Evolutionary conservation across 1,140 invertebrate species (phyloP), one percentile per base, ranked within the genome.

Genomic region (Drosophila burlai): DNA sequence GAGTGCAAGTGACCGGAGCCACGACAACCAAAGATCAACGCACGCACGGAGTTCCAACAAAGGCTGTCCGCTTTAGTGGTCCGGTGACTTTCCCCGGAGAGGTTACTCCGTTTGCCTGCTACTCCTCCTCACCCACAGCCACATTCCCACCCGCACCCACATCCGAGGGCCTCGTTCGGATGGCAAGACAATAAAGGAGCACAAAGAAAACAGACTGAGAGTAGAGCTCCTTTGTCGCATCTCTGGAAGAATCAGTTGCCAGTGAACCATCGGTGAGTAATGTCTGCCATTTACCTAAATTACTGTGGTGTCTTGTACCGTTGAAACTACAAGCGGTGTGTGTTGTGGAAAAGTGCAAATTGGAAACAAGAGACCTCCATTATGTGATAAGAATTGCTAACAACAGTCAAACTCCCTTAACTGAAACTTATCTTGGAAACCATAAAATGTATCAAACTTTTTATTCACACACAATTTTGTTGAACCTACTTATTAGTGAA

Each of bases 31-130:
- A 57, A 85, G 82, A 78, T 67, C 82, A 85, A 85, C 82, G 82
- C 50, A 85, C 82, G 82, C 50, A 43, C 82, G 82, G 67, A 63
- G 45, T 61, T 29, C 21, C 49, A 77, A 84, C 78, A 84, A 84
- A 84, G 82, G 69, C 67, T 60, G 40, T 18, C 52, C 77, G 66
- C 63, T 74, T 81, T 43, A 80, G 60, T 83, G 60, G 78, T 75
- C 76, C 67, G 67, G 40, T 65, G 78, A 85, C 82, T 85, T 84
- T 84, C 82, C 64, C 82, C 79, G 52, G 64, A 84, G 73, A 62
- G 49, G 21, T 34, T 21, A 21, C 49, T 49, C 26, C 76, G 45
- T 74, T 57, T 57, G 54, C 21, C 21, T 1, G 54, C 7, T 24
- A 40, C 36, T 57, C 36, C 24, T 21, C 21, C 36, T 4, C 15